Evolutionary conservation across 2,888 invertebrate genomes (phyloP).

Genomic region (Cephus runcator): DNA sequence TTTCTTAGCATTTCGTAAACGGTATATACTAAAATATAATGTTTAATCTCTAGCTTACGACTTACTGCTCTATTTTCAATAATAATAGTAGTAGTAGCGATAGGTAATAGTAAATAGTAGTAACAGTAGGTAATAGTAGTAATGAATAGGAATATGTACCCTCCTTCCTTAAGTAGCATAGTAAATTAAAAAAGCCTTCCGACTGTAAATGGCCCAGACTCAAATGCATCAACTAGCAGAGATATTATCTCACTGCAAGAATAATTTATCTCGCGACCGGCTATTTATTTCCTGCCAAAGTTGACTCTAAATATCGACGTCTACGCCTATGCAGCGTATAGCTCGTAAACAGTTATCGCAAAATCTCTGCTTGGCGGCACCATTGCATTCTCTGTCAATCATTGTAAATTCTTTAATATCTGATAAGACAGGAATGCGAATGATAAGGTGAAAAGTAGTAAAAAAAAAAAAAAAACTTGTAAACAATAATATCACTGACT

Average conservation of each 20-base stretch:
- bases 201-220: background rate
- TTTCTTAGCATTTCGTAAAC: background rate
- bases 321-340: background rate
- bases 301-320: background rate
- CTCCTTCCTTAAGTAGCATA: background rate
- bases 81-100: slow-evolving; percentile 19
- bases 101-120: background rate
- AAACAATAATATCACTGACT: background rate
- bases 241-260: background rate
- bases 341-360: background rate
- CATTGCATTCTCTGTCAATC: background rate
- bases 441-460: background rate
- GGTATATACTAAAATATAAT: slow-evolving; percentile 29
- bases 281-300: background rate
- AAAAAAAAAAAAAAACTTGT: background rate
- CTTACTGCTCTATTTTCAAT: slow-evolving; percentile 32
- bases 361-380: background rate
- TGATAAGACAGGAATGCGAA: background rate
- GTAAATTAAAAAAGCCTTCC: background rate
- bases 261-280: background rate
- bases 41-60: slow-evolving; percentile 39
- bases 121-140: background rate
- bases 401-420: background rate
- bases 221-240: background rate
- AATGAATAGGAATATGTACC: background rate